Base-by-base conservation (phyloP, 1,140 invertebrate species). In the Ceratina calcarata region DNA sequence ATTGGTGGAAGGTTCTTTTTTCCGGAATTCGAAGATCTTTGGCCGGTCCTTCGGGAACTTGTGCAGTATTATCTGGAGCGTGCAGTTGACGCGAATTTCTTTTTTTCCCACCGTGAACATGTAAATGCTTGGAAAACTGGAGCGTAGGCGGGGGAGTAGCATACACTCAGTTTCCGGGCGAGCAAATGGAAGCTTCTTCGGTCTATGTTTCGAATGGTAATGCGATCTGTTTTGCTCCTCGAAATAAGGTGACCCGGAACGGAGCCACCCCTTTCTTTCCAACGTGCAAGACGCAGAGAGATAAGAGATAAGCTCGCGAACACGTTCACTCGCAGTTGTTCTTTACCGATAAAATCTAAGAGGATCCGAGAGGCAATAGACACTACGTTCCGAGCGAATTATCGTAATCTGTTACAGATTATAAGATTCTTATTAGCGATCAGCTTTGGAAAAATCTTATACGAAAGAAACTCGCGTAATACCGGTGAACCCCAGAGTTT, bases 401-500 rank as follows among this genome's bases (percentile, higher is more conserved):
- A 45, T 45, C 37, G 37, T 45, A 10, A 45, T 45, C 37, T 6
- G 37, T 45, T 45, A 45, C 55, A 57, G 55, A 16, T 16, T 57
- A n/a, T 16, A 57, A 24, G 51, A 22, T 68, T 20, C 6, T 58
- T 32, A 45, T n/a, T 13, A 2, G 1, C n/a, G n/a, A 57, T n/a
- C 4, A 16, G 15, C n/a, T 16, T n/a, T 20, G n/a, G 15, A 13
- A 32, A 49, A 20, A 61, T n/a, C 16, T n/a, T n/a, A 15, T 7
- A 1, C 0, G 0, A 4, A 20, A 22, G 58, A 20, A 15, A 20
- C n/a, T 16, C 37, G 49, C 27, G 55, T 37, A 70, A 70, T 61
- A 62, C 74, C 37, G 0, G 27, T 58, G 71, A 22, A 53, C n/a
- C 45, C 27, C 67, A 87, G 18, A 20, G 24, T 82, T 85, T 84